A percentile compares a stretch with the other conserved stretches of the same genome.
Conservation (phyloP, 1,140 invertebrate species). For the Eufriesea mexicana region DNA sequence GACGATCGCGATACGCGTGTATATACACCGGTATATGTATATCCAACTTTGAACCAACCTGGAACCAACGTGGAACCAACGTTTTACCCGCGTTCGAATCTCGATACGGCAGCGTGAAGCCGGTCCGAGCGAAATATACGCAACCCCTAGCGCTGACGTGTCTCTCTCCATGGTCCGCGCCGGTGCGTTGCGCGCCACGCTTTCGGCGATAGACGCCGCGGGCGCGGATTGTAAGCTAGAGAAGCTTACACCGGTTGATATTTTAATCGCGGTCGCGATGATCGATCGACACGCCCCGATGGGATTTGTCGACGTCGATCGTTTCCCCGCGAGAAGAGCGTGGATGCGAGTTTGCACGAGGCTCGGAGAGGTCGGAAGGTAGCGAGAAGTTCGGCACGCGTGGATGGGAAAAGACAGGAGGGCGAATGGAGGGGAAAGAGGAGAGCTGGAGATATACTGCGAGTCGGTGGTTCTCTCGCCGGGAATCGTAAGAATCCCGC, state of each 20-base stretch:
- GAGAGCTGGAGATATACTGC: conserved; percentile 10
- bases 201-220: conserved; percentile 12
- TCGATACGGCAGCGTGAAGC: too few species aligned
- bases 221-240: conserved; percentile 21
- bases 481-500: conserved; percentile 62
- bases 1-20: not conserved
- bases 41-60: too few species aligned
- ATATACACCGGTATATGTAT: not conserved
- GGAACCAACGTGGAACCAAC: too few species aligned
- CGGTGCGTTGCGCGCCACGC: not conserved
- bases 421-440: not conserved
- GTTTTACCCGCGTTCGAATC: not conserved
- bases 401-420: not conserved
- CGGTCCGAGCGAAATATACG: too few species aligned
- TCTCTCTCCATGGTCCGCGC: not conserved
- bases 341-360: too few species aligned
- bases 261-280: conserved; percentile 33
- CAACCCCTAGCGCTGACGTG: too few species aligned
- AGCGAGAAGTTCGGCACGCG: not conserved
- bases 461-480: conserved; percentile 51
- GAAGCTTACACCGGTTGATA: conserved; percentile 24
- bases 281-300: conserved; percentile 4
- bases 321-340: too few species aligned
- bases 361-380: too few species aligned
- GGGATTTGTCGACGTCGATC: not conserved